Evolutionary conservation across 2,888 invertebrate genomes (phyloP).

Genomic region (Aplocera efformata): DNA sequence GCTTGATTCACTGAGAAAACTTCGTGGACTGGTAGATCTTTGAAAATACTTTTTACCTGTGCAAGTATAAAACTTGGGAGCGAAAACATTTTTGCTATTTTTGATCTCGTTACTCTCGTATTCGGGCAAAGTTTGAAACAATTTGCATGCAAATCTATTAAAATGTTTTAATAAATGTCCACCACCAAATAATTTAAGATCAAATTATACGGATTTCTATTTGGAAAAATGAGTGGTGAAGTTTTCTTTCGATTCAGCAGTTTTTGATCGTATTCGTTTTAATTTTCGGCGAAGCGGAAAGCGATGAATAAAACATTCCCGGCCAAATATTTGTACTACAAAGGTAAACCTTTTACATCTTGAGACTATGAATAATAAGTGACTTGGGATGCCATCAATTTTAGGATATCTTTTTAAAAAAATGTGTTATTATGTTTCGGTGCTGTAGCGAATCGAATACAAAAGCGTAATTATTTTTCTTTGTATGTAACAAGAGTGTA

Average conservation of each 20-base stretch:
- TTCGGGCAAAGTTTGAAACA: conserved; percentile 15
- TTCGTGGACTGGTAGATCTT: too few species aligned
- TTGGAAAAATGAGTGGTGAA: conserved; percentile 24
- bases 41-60: background rate
- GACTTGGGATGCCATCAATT: conserved; percentile 19
- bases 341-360: conserved; percentile 31
- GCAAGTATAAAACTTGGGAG: too few species aligned
- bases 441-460: too few species aligned
- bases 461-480: too few species aligned
- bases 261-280: conserved; percentile 31
- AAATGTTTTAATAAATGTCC: conserved; percentile 18
- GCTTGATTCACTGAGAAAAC: too few species aligned
- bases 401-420: conserved; percentile 27
- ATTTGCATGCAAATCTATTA: conserved; percentile 16
- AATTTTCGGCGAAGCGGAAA: conserved; percentile 36
- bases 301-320: conserved; percentile 48
- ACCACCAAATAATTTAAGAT: conserved; percentile 27
- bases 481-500: too few species aligned
- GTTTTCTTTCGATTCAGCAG: conserved; percentile 32
- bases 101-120: background rate
- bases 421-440: too few species aligned
- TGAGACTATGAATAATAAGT: conserved; percentile 33
- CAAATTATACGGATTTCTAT: conserved; percentile 19
- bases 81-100: conserved; percentile 1
- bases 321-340: conserved; percentile 40